These are phyloP conservation scores for Gadopsis bispinosus DNA, from an alignment of 2,797 vertebrate genomes.

Conservation along the genomic window DNA sequence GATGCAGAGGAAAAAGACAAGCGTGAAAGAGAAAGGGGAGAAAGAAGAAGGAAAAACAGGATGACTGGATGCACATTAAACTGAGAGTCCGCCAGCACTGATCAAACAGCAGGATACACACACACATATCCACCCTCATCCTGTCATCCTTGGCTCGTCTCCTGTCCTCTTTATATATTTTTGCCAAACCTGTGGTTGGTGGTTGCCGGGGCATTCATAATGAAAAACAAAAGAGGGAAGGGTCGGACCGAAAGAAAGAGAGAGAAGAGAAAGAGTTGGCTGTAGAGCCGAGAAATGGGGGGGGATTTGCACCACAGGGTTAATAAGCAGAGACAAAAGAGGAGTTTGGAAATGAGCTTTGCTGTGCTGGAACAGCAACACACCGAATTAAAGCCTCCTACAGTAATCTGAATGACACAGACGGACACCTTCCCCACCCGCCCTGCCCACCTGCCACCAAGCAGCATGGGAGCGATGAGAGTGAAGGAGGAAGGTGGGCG, in stretches of 20 bases:
- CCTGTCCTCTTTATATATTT: constrained; percentile 18
- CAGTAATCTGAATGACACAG: constrained; percentile 63
- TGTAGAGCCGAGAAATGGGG: constrained; percentile 10
- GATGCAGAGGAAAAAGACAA: neutral
- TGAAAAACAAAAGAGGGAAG: constrained; percentile 60
- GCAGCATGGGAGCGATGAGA: constrained; percentile 49
- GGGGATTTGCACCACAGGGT: constrained; percentile 52
- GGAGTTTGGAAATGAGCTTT: constrained; percentile 54
- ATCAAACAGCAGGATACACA: constrained; percentile 66
- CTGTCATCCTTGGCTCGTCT: constrained; percentile 47
- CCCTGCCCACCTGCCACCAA: constrained; percentile 49
- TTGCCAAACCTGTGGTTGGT: constrained; percentile 72
- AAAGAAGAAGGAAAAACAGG: neutral
- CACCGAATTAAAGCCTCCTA: constrained; percentile 60
- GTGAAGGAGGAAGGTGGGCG: constrained; percentile 26
- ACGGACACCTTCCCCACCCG: constrained; percentile 28
- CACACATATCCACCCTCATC: constrained; percentile 11
- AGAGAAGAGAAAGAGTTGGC: constrained; percentile 41
- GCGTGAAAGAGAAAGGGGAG: neutral
- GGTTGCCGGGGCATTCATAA: constrained; percentile 59
- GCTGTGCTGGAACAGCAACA: constrained; percentile 66
- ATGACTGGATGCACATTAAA: constrained; percentile 28
- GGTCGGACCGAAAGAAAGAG: constrained; percentile 10
- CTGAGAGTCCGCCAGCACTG: constrained; percentile 45
- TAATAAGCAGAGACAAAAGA: constrained; percentile 76